Evolutionary conservation across 2,888 invertebrate genomes (phyloP).

Genomic region (Eumerus sabulonum): DNA sequence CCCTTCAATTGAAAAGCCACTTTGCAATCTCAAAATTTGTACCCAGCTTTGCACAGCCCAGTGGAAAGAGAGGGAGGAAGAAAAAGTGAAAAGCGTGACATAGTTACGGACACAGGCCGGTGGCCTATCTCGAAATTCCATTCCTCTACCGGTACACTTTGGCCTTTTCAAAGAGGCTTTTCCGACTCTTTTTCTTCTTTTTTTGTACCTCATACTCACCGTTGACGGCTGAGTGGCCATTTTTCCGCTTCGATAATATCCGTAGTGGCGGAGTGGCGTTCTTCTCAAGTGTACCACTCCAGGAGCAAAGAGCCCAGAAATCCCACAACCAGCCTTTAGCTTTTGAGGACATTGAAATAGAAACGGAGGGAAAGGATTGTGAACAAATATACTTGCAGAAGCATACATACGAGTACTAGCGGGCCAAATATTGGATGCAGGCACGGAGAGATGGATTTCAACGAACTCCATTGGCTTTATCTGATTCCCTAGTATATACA

Average conservation of each 20-base stretch:
- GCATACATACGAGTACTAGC: too few relatives aligned
- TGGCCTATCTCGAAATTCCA: conserved; percentile 24
- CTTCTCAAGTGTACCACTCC: conserved; percentile 21
- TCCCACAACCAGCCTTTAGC: background rate
- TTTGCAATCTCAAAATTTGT: conserved; percentile 20
- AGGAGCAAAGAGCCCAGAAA: conserved; percentile 20
- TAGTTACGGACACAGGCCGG: conserved; percentile 19
- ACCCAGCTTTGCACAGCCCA: background rate
- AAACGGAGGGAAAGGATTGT: conserved; percentile 1
- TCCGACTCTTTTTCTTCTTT: background rate
- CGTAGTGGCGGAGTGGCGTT: background rate
- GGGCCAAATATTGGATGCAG: too few relatives aligned
- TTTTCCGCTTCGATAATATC: conserved; percentile 35
- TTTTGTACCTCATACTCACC: background rate
- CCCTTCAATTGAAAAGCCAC: background rate
- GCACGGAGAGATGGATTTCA: too few relatives aligned
- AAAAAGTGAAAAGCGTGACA: conserved; percentile 4
- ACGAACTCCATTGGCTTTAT: too few relatives aligned
- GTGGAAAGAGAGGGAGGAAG: background rate
- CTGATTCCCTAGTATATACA: too few relatives aligned
- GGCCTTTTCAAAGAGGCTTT: conserved; percentile 23
- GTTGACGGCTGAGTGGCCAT: conserved; percentile 40
- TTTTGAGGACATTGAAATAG: too few relatives aligned
- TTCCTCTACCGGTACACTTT: conserved; percentile 23
- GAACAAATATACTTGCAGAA: conserved; percentile 6